Base-by-base conservation (phyloP, 2,888 invertebrate genomes). In the Cheiracanthium punctorium region DNA sequence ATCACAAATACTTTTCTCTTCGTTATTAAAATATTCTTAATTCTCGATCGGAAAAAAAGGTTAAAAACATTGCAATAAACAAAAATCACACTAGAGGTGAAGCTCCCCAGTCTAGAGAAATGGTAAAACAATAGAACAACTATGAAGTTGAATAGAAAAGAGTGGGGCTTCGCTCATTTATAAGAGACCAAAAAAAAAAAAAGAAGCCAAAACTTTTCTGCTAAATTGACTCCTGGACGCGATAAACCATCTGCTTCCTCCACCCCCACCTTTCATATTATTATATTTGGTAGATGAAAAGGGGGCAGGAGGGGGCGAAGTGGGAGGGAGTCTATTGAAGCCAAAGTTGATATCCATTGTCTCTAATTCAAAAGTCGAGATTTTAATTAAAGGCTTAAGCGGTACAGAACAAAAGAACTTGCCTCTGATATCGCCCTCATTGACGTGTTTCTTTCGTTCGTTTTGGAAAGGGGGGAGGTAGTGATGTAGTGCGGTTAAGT, bases 351-450 rank as follows among this genome's bases (percentile, higher is more conserved):
- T 71, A 69, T 17, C 76, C 28, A 58, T 82, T 82, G 82, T 82
- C 43, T 65, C 28, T 30, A 29, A 65, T 52, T 82, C 71, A 82
- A 82, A 82, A 76, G 76, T 82, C 75, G 71, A 70, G 82, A 82
- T 72, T 82, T 82, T 82, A 82, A 82, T 82, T 82, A 82, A 82
- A 64, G 65, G 76, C 71, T 82, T 82, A 82, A 82, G 82, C 82
- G 82, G 12, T 71, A 29, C 28, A 76, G 32, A 82, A 82, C 76
- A 82, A 82, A 58, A 20, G 76, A n/a, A 12, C 43, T 24, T 58
- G 58, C 5, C 58, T 24, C 58, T 58, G 58, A 52, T 70, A 71
- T 79, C 79, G 43, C 33, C n/a, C 70, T 37, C 29, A 58, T 58
- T 79, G 79, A 79, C 17, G 79, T n/a, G 37, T 71, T 79, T 79